phyloP scores from a whole-genome alignment of 1,140 invertebrate genomes.

The Liolophura sinensis region DNA sequence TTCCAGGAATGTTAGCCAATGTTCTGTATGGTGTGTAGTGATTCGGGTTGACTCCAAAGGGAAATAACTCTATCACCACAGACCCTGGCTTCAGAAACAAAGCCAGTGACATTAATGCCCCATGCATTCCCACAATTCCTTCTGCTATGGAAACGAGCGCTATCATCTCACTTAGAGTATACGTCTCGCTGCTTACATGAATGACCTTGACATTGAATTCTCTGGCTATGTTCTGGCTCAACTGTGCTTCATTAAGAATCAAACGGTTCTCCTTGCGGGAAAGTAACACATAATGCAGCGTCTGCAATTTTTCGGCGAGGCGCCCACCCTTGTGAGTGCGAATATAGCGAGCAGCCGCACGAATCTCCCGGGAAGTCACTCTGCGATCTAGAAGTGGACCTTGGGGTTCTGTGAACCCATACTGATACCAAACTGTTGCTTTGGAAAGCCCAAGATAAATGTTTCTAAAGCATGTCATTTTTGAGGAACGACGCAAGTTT shows the following conservation, averaged over 20 bases:
- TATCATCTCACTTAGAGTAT: conserved; percentile 52
- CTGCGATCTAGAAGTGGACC: conserved; percentile 44
- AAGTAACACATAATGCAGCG: conserved; percentile 50
- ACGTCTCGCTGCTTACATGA: conserved; percentile 43
- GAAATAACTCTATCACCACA: conserved; percentile 88
- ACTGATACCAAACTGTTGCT: conserved; percentile 62
- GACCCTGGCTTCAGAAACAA: conserved; percentile 95
- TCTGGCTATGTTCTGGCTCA: conserved; percentile 44
- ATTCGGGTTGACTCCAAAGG: conserved; percentile 59
- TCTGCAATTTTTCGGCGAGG: conserved; percentile 14
- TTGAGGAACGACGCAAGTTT: conserved; percentile 9
- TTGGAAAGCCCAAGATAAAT: conserved; percentile 56
- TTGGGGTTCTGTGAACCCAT: conserved; percentile 62
- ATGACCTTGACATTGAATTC: conserved; percentile 42
- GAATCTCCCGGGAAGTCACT: conserved; percentile 28
- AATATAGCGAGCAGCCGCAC: conserved; percentile 24
- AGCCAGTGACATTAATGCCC: conserved; percentile 89
- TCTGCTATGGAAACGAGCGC: conserved; percentile 39
- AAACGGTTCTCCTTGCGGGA: conserved; percentile 58
- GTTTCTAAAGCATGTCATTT: conserved; percentile 57
- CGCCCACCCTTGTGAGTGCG: conserved; percentile 16
- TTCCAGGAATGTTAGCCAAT: conserved; percentile 46
- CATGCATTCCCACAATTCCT: conserved; percentile 95
- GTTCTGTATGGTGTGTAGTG: conserved; percentile 62
- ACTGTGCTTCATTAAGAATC: conserved; percentile 61